Base-by-base conservation (phyloP, 2,113 vertebrate genomes). In the Zosterops borbonicus region DNA sequence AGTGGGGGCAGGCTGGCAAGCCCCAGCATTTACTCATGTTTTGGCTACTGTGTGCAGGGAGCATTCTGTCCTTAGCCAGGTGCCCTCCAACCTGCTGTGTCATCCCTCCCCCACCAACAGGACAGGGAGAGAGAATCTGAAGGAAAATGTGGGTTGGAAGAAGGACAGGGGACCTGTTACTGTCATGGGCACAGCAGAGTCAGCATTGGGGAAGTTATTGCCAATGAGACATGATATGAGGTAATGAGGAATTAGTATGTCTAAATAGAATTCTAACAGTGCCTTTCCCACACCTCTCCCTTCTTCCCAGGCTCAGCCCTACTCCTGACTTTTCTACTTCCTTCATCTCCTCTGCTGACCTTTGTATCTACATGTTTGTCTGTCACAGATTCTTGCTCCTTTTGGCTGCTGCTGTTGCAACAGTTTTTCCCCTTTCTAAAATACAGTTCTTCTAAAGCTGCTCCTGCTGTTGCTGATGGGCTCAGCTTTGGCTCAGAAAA, bases 141-240 rank as follows among this genome's bases (percentile, higher is more conserved):
- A 25, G 19, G 56, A 47, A 67, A 62, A 27, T 5, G 6, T 35
- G 65, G 9, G 6, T 23, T 3, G 4, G 37, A 68, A 4, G 11
- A 44, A 37, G 47, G 58, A 28, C 37, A 42, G 28, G 55, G 18
- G 17, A 5, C 11, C 6, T 49, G 21, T 41, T 55, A 18, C 25
- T 4, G 1, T 50, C 12, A 1, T 10, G 12, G 65, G 71, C 60
- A 41, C 49, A 69, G 22, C 22, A 55, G 22, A 23, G 6, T 56
- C 3, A 1, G 2, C 0, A 0, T 0, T 42, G 60, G 14, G 19
- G 28, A 59, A 22, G 15, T 58, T 5, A 23, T 24, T 82, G 60
- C 22, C 19, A 35, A 0, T 42, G 49, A 37, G 68, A 59, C 19
- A 44, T 44, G 42, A 44, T 44, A 44, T 44, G 77, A 71, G 44